Percentiles rank a stretch among this genome's conserved stretches.
Evolutionary conservation across 2,113 vertebrate genomes (phyloP).

Genomic region (Stegastes partitus): DNA sequence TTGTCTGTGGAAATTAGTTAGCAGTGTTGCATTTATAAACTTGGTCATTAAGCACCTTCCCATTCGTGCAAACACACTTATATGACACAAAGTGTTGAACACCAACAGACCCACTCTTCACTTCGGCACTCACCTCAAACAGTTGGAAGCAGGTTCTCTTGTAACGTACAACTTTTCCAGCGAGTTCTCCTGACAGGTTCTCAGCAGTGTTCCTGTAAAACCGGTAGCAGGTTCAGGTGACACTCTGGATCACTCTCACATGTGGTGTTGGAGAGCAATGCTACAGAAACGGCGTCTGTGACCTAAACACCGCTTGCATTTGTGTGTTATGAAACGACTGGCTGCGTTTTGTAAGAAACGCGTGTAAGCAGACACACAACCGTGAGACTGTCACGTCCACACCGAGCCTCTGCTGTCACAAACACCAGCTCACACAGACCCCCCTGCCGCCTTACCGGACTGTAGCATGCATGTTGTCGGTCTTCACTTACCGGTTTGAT

Average conservation of each 20-base stretch:
- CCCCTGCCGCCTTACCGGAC: neutral
- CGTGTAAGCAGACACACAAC: neutral
- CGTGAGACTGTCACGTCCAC: rapidly evolving
- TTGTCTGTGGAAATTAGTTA: neutral
- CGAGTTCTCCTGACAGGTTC: no score
- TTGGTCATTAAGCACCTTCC: no score
- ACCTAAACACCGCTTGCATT: neutral
- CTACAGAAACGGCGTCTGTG: neutral
- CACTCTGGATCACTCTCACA: no score
- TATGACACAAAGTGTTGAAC: neutral
- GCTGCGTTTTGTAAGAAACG: neutral
- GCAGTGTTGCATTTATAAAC: neutral
- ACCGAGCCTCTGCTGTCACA: neutral
- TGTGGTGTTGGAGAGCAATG: no score
- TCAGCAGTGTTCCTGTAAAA: neutral
- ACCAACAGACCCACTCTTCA: neutral
- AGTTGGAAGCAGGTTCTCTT: neutral
- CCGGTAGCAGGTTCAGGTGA: neutral
- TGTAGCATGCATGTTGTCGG: neutral
- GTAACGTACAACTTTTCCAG: neutral
- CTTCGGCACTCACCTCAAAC: neutral
- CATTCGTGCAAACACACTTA: neutral
- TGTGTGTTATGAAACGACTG: conserved; percentile 30
- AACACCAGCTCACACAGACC: neutral
- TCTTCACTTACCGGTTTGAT: conserved; percentile 28